Evolutionary conservation across 92 coral and sea anemone genomes (phyloP).

Genomic region (Phymanthus crucifer): DNA sequence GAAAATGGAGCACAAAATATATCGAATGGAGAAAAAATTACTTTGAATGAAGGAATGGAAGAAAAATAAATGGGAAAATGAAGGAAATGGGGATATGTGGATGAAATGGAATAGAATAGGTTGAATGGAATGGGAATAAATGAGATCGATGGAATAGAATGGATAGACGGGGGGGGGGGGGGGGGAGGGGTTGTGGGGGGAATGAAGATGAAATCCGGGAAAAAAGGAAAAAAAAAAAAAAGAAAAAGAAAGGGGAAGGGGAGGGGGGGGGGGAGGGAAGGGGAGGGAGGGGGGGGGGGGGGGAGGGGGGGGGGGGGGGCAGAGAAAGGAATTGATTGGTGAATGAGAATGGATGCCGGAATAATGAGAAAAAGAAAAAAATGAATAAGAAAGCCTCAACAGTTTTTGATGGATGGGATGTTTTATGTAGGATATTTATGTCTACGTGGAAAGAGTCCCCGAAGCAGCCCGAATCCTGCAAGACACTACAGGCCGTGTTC

Average conservation of each 20-base stretch:
- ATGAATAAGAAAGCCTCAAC: background rate
- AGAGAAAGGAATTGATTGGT: background rate
- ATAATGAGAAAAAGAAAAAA: background rate
- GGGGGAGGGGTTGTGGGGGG: background rate
- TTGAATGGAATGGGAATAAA: background rate
- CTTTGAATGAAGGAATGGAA: too few relatives aligned
- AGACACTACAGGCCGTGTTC: slow-evolving; percentile 88
- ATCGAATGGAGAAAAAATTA: background rate
- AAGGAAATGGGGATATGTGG: too few relatives aligned
- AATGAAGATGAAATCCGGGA: background rate
- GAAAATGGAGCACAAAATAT: too few relatives aligned
- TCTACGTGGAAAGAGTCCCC: slow-evolving; percentile 88
- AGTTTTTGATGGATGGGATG: background rate
- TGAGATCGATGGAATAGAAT: background rate
- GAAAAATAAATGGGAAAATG: background rate
- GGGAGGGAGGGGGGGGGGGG: too few relatives aligned
- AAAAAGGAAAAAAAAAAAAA: background rate
- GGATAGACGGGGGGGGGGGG: background rate
- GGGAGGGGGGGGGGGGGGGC: too few relatives aligned
- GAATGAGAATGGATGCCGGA: background rate
- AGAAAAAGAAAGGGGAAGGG: too few relatives aligned
- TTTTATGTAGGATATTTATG: slow-evolving; percentile 65
- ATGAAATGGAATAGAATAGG: background rate
- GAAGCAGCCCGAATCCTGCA: slow-evolving; percentile 92
- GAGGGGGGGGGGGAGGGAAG: too few relatives aligned